These are phyloP conservation scores for Meghimatium bilineatum DNA, from an alignment of 2,888 invertebrate species.

Conservation along the genomic window DNA sequence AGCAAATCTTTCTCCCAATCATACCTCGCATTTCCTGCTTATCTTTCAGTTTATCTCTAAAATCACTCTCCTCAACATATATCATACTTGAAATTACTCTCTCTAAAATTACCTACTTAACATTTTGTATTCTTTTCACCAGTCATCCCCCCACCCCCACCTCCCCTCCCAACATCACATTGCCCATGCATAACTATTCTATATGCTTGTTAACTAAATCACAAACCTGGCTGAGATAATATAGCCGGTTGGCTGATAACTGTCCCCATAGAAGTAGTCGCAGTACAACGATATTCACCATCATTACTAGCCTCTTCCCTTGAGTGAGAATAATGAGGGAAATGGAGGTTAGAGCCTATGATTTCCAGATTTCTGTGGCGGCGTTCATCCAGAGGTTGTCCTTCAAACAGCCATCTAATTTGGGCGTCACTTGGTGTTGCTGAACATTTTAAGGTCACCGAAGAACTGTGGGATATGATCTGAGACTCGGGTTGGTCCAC, in stretches of 20 bases:
- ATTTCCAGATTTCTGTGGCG: slow-evolving; percentile 38
- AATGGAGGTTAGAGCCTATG: slow-evolving; percentile 39
- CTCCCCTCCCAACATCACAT: too few species aligned
- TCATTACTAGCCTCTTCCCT: slow-evolving; percentile 19
- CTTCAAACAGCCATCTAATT: slow-evolving; percentile 49
- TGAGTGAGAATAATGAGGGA: slow-evolving; percentile 31
- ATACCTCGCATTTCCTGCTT: too few species aligned
- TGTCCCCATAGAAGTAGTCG: slow-evolving; percentile 42
- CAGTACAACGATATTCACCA: slow-evolving; percentile 52
- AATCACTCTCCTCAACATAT: too few species aligned
- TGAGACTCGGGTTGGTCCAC: slow-evolving; percentile 42
- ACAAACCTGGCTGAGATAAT: slow-evolving; percentile 46
- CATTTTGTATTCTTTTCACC: too few species aligned
- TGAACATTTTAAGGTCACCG: slow-evolving; percentile 44
- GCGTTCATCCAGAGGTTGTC: slow-evolving; percentile 44
- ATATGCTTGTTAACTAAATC: too few species aligned
- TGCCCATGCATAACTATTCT: too few species aligned
- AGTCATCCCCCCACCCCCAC: too few species aligned
- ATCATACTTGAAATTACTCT: too few species aligned
- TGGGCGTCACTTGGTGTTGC: slow-evolving; percentile 40
- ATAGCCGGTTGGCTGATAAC: slow-evolving; percentile 48
- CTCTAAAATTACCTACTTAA: too few species aligned
- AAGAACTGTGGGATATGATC: slow-evolving; percentile 33
- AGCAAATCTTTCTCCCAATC: too few species aligned
- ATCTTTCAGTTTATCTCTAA: too few species aligned